These are phyloP conservation scores for Choristoneura rosaceana DNA, from an alignment of 2,888 invertebrate genomes.

Conservation along the genomic window DNA sequence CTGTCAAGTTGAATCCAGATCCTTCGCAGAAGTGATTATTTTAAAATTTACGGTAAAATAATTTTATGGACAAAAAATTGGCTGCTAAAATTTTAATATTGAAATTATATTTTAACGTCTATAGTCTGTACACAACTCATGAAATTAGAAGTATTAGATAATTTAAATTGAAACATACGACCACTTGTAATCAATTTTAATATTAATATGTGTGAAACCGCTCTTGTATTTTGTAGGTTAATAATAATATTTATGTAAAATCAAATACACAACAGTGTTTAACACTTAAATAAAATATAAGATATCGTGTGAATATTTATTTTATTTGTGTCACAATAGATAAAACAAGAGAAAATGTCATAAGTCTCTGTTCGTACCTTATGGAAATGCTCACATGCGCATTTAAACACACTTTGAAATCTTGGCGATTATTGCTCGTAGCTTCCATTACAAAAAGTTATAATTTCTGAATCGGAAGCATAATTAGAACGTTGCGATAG, in stretches of 20 bases:
- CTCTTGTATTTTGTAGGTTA: conserved; percentile 18
- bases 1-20: neutral
- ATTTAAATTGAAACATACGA: conserved; percentile 15
- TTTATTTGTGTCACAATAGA: conserved; percentile 45
- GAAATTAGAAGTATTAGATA: conserved; percentile 13
- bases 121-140: neutral
- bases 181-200: conserved; percentile 24
- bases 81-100: conserved; percentile 36
- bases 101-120: conserved; percentile 8
- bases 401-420: no score
- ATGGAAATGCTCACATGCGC: no score
- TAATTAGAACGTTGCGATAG: no score
- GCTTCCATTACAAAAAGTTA: no score
- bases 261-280: conserved; percentile 49
- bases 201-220: conserved; percentile 25
- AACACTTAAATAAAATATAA: conserved; percentile 51
- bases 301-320: conserved; percentile 51
- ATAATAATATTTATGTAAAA: conserved; percentile 35
- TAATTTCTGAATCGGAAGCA: no score
- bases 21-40: neutral
- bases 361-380: no score
- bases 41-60: conserved; percentile 12
- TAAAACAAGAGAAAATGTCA: no score
- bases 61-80: conserved; percentile 21
- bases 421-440: no score